These are phyloP conservation scores for western clawed frog (Xenopus tropicalis) DNA, from an alignment of 2,113 vertebrate species.

Conservation along the genomic window DNA sequence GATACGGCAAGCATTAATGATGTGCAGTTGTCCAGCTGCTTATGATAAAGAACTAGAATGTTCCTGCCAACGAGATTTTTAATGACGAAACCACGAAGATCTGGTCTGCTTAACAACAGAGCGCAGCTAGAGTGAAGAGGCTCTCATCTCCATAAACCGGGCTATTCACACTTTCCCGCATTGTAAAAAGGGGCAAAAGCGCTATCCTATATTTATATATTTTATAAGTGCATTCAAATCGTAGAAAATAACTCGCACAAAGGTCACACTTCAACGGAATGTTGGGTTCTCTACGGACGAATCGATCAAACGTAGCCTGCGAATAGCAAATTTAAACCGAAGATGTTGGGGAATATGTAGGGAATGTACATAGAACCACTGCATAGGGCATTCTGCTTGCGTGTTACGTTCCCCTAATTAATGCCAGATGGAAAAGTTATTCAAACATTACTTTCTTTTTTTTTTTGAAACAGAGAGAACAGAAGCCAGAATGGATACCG, in stretches of 20 bases:
- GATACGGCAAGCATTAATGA: slow-evolving; percentile 57
- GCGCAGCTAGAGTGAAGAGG: slow-evolving; percentile 50
- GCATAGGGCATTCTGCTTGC: slow-evolving; percentile 51
- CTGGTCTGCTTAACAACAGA: slow-evolving; percentile 60
- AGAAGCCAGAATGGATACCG: slow-evolving; percentile 63
- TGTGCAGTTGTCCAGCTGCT: slow-evolving; percentile 63
- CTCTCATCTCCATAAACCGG: slow-evolving; percentile 59
- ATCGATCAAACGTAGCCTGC: too few species aligned
- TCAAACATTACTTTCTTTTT: slow-evolving; percentile 56
- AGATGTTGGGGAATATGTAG: too few species aligned
- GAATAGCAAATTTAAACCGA: too few species aligned
- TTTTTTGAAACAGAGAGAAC: slow-evolving; percentile 55
- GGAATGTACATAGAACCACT: too few species aligned
- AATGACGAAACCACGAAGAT: slow-evolving; percentile 65
- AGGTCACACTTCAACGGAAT: too few species aligned
- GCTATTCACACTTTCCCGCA: slow-evolving; percentile 51
- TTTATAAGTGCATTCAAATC: too few species aligned
- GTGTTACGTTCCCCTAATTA: slow-evolving; percentile 59
- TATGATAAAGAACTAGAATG: slow-evolving; percentile 59
- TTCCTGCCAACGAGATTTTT: slow-evolving; percentile 65
- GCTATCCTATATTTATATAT: too few species aligned
- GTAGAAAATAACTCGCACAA: too few species aligned
- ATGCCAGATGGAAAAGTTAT: slow-evolving; percentile 68
- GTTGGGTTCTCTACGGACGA: too few species aligned
- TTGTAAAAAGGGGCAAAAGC: slow-evolving; percentile 37